A percentile compares a stretch with the other conserved stretches of the same genome.
These are phyloP conservation scores for Ammodramus savannarum DNA, from an alignment of 2,113 vertebrate species.

Conservation along the genomic window DNA sequence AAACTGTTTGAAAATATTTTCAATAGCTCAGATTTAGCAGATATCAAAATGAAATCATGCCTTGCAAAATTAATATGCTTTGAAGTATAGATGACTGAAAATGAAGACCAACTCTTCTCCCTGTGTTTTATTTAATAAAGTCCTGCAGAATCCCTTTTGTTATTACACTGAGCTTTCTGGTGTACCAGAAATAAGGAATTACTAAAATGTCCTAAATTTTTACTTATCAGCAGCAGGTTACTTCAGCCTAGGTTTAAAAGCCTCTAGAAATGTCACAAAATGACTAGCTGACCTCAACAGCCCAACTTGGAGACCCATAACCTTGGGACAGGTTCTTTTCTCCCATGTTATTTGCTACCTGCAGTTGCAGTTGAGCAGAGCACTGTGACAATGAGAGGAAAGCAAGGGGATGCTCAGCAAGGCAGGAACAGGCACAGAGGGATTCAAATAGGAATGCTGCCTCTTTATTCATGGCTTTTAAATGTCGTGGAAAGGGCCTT, in stretches of 20 bases:
- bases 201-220: neutral
- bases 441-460: neutral
- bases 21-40: neutral
- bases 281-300: neutral
- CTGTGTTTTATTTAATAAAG: neutral
- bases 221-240: neutral
- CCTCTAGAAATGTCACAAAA: neutral
- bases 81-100: neutral
- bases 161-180: neutral
- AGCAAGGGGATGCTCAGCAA: neutral
- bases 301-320: neutral
- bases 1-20: neutral
- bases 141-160: neutral
- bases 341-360: neutral
- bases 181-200: neutral
- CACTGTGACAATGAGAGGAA: rapidly evolving
- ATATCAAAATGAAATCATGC: neutral
- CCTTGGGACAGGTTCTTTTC: neutral
- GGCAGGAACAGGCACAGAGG: neutral
- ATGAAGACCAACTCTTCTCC: neutral
- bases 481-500: neutral
- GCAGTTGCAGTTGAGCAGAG: neutral
- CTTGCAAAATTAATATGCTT: slow-evolving; percentile 2
- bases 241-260: neutral
- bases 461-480: neutral